These are phyloP conservation scores for Acholoe squamosa DNA, from an alignment of 2,888 invertebrate genomes.

Conservation along the genomic window DNA sequence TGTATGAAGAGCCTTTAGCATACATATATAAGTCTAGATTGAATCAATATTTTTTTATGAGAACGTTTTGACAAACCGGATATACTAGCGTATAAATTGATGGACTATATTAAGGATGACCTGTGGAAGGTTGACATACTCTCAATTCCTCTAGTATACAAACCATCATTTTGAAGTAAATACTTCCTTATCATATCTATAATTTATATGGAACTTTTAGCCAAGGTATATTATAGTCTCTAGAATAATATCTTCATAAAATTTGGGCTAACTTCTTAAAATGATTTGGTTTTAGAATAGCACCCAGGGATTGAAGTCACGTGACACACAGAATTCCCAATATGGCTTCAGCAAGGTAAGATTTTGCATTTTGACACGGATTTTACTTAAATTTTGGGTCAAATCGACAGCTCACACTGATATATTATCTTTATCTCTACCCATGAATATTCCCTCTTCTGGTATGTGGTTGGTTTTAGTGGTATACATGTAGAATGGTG, in stretches of 20 bases:
- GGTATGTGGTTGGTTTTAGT: not conserved
- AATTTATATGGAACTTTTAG: not conserved
- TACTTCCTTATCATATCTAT: not conserved
- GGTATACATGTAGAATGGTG: not conserved
- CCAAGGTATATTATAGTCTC: not conserved
- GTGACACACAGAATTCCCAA: slow-evolving; percentile 64
- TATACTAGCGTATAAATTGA: not conserved
- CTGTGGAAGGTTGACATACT: slow-evolving; percentile 43
- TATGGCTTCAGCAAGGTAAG: slow-evolving; percentile 61
- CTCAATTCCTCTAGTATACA: not conserved
- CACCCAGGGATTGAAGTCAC: slow-evolving; percentile 9
- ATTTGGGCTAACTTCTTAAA: not conserved
- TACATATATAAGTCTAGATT: no score
- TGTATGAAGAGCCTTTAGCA: no score
- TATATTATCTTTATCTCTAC: not conserved
- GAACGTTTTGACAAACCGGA: not conserved
- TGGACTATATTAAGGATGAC: slow-evolving; percentile 37
- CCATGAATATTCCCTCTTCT: not conserved
- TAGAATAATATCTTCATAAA: not conserved
- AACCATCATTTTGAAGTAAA: not conserved
- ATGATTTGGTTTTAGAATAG: slow-evolving; percentile 44
- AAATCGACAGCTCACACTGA: not conserved
- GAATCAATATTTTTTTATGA: no score
- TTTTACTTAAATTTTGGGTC: not conserved
- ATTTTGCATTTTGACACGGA: slow-evolving; percentile 29